Base-by-base conservation (phyloP, 2,113 vertebrate species). In the Varanus salvator region DNA sequence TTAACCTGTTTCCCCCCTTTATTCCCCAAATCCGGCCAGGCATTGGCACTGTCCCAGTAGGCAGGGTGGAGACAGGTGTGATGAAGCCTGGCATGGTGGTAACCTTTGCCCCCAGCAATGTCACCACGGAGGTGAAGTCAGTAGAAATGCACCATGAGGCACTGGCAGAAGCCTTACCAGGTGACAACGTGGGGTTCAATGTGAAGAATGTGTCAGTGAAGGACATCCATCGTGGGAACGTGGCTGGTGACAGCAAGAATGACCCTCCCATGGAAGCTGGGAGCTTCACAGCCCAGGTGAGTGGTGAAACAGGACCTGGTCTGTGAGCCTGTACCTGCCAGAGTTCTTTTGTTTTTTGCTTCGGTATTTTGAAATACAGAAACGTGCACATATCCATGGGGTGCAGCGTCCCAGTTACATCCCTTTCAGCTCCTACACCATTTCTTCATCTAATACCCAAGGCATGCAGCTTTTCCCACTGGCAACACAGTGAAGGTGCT, bases 121-220 rank as follows among this genome's bases (percentile, higher is more conserved):
- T 95, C 34, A 90, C 90, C 44, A 90, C 76, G 0, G 92, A 94
- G 89, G 93, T 95, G 25, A 95, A 95, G 44, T 95, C 94, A 9
- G 94, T 95, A 48, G 94, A 95, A 90, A 95, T 95, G 94, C 95
- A 96, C 60, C 92, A 94, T 0, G 90, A 95, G 57, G 87, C 85
- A 5, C 71, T 94, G 88, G 11, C 6, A 0, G 90, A 93, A 54
- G 91, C 86, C 1, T 6, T 82, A 64, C 91, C 93, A 2, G 90
- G 94, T 3, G 93, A 95, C 85, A 94, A 91, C 0, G 76, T 93
- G 17, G 94, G 90, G 4, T 95, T 95, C 86, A 92, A 95, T 4
- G 87, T 95, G 4, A 95, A 95, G 92, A 95, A 95, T 11, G 91
- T 95, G 34, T 92, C 94, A 2, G 91, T 95, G 69, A 95, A 94